Percentiles rank a stretch among this genome's conserved stretches.
These are phyloP conservation scores for Chaetodon auriga DNA, from an alignment of 2,113 vertebrate genomes.

Conservation along the genomic window DNA sequence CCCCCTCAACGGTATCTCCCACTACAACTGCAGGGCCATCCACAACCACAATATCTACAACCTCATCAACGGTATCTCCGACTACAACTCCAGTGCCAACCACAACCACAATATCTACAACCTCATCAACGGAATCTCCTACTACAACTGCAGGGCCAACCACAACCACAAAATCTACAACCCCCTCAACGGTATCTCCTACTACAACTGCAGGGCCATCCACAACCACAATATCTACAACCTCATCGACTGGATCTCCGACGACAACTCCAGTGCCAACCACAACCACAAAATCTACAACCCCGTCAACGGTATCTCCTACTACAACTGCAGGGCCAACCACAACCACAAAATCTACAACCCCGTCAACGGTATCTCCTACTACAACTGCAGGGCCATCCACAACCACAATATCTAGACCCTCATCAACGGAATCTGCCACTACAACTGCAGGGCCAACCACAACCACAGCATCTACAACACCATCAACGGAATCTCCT, in stretches of 20 bases:
- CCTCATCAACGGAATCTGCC: not conserved
- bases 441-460: not conserved
- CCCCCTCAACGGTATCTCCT: not conserved
- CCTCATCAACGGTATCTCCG: not conserved
- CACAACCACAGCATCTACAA: not conserved
- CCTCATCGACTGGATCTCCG: not conserved
- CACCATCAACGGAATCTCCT: not conserved
- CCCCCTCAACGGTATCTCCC: not conserved
- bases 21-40: not conserved
- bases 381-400: not conserved
- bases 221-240: not conserved
- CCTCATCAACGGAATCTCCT: not conserved
- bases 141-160: rapidly evolving
- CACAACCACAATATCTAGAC: not conserved
- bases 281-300: not conserved
- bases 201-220: not conserved
- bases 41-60: not conserved
- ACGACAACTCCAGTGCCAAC: not conserved
- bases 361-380: not conserved
- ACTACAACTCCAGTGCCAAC: not conserved
- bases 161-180: not conserved
- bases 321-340: not conserved
- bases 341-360: not conserved
- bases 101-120: not conserved
- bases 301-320: too few relatives aligned